Conservation (phyloP, 2,797 vertebrate species). For the Bradypodion ventrale region DNA sequence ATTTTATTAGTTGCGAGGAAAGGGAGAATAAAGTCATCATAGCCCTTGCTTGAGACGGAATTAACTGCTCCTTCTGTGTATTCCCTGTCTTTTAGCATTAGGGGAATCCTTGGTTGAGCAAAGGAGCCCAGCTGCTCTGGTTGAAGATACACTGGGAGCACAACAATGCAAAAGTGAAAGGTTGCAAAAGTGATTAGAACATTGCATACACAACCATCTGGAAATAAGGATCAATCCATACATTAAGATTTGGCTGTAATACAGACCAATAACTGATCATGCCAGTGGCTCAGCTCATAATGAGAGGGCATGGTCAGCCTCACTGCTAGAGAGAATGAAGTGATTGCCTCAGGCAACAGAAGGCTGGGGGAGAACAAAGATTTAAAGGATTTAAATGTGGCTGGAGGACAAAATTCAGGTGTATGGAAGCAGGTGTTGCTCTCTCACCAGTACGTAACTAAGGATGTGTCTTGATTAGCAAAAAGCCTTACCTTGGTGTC, state of each 20-base stretch:
- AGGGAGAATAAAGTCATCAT: slow-evolving; percentile 65
- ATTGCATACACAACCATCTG: background rate
- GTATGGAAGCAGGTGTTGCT: background rate
- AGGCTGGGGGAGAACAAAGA: background rate
- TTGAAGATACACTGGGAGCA: background rate
- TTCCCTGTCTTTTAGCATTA: background rate
- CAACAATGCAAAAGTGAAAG: background rate
- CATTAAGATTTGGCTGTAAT: background rate
- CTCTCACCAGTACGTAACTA: background rate
- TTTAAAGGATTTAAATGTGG: too few species aligned
- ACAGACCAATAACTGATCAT: background rate
- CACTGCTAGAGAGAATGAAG: background rate
- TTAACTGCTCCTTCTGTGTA: background rate
- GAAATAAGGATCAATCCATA: background rate
- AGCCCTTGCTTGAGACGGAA: slow-evolving; percentile 47
- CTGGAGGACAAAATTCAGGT: background rate
- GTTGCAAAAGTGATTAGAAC: background rate
- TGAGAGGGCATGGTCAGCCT: background rate
- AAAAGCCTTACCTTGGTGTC: too few species aligned
- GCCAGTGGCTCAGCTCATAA: background rate
- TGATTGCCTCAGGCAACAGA: background rate
- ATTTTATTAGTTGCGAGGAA: slow-evolving; percentile 62
- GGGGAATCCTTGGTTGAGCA: background rate
- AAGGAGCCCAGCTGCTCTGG: background rate
- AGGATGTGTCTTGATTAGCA: too few species aligned